A percentile compares a stretch with the other conserved stretches of the same genome.
Conservation (phyloP, 2,113 vertebrate species). For the Prochilodus magdalenae region DNA sequence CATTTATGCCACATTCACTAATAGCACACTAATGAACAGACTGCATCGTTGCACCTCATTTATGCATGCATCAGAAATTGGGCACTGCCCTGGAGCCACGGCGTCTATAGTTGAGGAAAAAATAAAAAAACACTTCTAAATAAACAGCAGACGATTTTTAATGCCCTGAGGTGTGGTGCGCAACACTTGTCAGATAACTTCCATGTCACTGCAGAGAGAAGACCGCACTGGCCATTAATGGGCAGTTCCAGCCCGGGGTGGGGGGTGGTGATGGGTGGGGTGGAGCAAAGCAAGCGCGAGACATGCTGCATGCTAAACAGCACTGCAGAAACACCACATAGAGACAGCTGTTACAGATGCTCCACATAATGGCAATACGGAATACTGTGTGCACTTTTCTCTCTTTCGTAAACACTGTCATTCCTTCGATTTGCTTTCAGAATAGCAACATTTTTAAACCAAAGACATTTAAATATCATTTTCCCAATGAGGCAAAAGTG, state of each 20-base stretch:
- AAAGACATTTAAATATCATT: too few species aligned
- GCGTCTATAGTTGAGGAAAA: background rate
- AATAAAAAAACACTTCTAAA: too few species aligned
- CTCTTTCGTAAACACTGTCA: too few species aligned
- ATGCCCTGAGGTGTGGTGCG: background rate
- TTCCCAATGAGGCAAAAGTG: too few species aligned
- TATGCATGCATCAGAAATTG: background rate
- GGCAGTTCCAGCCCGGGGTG: background rate
- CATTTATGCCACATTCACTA: background rate
- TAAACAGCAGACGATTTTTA: background rate
- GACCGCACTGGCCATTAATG: background rate
- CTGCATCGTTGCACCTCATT: background rate
- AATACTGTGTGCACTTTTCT: background rate
- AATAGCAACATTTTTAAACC: too few species aligned
- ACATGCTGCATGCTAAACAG: slow-evolving; percentile 12
- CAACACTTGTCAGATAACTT: background rate
- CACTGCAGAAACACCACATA: slow-evolving; percentile 3
- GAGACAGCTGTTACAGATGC: background rate
- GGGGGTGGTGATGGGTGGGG: background rate
- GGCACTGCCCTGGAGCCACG: background rate
- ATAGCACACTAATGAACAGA: too few species aligned
- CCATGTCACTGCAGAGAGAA: background rate
- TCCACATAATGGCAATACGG: too few species aligned
- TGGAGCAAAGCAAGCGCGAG: background rate
- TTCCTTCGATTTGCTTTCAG: too few species aligned